These are phyloP conservation scores for Drosophila phalerata DNA, from an alignment of 2,888 invertebrate genomes.

Conservation along the genomic window DNA sequence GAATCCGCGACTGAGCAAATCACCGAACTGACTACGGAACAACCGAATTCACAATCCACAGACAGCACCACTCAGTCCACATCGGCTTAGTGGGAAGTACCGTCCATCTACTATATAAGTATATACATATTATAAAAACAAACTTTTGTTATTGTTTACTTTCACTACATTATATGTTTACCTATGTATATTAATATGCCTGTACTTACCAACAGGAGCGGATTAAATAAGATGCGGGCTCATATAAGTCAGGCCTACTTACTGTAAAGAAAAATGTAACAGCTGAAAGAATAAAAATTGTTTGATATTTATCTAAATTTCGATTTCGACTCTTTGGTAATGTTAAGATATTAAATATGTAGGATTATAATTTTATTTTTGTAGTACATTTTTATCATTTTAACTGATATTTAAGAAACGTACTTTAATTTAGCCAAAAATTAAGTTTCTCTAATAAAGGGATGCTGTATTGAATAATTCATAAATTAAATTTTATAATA, in stretches of 20 bases:
- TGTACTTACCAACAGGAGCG: not conserved
- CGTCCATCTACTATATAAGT: conserved; percentile 32
- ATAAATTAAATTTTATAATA: not conserved
- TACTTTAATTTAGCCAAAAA: no score
- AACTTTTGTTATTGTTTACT: conserved; percentile 10
- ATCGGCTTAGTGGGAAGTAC: conserved; percentile 16
- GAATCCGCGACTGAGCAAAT: conserved; percentile 32
- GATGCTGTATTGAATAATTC: not conserved
- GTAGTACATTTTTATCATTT: no score
- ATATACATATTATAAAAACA: conserved; percentile 4
- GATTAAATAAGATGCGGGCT: not conserved
- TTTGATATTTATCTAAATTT: not conserved
- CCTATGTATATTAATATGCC: not conserved
- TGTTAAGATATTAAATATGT: no score
- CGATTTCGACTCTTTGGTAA: not conserved
- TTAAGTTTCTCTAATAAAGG: no score
- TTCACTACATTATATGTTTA: not conserved
- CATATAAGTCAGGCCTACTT: not conserved
- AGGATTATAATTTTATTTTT: no score
- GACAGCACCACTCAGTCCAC: conserved; percentile 2
- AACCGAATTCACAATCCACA: conserved; percentile 7
- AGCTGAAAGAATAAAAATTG: not conserved
- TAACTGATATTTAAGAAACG: no score
- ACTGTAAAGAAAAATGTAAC: not conserved
- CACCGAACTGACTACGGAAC: conserved; percentile 42